Percentiles rank a stretch among this genome's conserved stretches.
Evolutionary conservation across 2,113 vertebrate genomes (phyloP).

Genomic region (Callorhinus ursinus): DNA sequence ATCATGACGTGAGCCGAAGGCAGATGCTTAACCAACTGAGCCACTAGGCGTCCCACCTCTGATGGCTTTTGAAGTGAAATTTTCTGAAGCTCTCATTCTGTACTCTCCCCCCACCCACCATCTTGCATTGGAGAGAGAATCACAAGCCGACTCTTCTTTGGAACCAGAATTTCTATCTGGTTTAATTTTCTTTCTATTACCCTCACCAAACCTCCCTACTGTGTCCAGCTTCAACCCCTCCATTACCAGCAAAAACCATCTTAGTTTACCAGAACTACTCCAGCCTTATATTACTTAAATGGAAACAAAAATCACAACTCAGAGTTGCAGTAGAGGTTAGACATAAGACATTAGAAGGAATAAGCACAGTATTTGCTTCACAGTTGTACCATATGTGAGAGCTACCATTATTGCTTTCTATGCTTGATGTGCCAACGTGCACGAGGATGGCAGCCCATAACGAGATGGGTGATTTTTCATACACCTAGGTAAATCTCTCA

Average conservation of each 20-base stretch:
- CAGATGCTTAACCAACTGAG: too few species aligned
- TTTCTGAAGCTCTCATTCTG: neutral
- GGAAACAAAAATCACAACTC: neutral
- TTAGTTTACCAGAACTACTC: neutral
- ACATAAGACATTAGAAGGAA: neutral
- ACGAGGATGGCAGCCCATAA: neutral
- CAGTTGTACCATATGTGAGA: neutral
- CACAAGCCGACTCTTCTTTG: neutral
- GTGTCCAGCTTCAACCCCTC: neutral
- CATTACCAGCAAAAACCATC: neutral
- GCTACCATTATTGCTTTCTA: neutral
- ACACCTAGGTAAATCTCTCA: neutral
- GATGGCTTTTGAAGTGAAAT: neutral
- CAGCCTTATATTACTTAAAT: neutral
- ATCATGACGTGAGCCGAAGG: too few species aligned
- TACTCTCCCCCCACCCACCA: neutral
- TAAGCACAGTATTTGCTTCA: neutral
- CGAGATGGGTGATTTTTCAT: neutral
- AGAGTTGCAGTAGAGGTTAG: neutral
- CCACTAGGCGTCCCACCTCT: neutral
- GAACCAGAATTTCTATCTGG: neutral
- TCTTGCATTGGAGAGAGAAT: neutral
- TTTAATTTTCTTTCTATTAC: neutral
- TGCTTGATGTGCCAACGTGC: too few species aligned
- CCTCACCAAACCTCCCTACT: neutral